Evolutionary conservation across 2,797 vertebrate genomes (phyloP).

Genomic region (Ctenochaetus hawaiiensis): DNA sequence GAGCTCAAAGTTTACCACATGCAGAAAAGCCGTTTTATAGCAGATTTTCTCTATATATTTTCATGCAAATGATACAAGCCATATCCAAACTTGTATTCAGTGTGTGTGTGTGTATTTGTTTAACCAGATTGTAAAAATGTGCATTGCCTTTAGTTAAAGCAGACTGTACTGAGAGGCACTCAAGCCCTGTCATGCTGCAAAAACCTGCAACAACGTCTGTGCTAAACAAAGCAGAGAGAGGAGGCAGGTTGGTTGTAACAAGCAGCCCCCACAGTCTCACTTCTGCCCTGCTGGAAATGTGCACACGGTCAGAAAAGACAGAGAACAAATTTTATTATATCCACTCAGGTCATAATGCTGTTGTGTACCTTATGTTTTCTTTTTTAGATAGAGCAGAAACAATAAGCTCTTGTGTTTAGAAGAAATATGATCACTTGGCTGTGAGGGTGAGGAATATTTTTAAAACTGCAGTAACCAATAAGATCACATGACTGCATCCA

Average conservation of each 20-base stretch:
- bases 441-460: background rate
- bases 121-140: background rate
- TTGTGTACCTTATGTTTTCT: background rate
- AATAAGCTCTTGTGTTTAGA: background rate
- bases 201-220: constrained; percentile 31
- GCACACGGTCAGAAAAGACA: constrained; percentile 16
- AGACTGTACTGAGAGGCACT: constrained; percentile 4
- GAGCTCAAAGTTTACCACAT: background rate
- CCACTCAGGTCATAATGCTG: constrained; percentile 1
- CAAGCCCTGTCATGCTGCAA: constrained; percentile 16
- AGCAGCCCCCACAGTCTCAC: constrained; percentile 59
- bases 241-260: constrained; percentile 43
- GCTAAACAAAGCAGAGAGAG: constrained; percentile 48
- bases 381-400: background rate
- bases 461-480: background rate
- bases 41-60: constrained; percentile 6
- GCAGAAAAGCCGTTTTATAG: background rate
- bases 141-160: constrained; percentile 17
- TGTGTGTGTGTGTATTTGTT: background rate
- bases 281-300: constrained; percentile 25
- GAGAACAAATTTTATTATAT: background rate
- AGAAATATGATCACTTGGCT: background rate
- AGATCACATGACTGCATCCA: background rate
- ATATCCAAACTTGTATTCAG: too few species aligned
- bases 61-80: too few species aligned